Percentiles rank a stretch among this genome's conserved stretches.
Conservation (phyloP, 2,888 invertebrate genomes). For the Phlogophora meticulosa region DNA sequence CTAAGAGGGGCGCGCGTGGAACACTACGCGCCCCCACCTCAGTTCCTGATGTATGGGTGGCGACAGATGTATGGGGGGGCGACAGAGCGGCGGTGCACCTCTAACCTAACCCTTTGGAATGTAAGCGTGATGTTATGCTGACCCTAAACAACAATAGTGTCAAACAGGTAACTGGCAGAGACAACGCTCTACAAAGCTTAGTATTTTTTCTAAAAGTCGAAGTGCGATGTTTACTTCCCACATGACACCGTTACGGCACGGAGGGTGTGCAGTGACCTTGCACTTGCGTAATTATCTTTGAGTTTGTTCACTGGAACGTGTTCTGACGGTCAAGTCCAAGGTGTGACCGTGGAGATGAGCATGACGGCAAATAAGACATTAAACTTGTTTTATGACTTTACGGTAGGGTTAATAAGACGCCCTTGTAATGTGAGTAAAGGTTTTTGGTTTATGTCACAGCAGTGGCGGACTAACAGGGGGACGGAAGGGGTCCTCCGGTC, state of each 20-base stretch:
- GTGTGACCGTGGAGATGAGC: conserved; percentile 14
- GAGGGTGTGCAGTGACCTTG: conserved; percentile 59
- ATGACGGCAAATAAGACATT: conserved; percentile 35
- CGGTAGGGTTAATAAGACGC: not conserved
- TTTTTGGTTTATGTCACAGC: not conserved
- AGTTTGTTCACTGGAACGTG: conserved; percentile 57
- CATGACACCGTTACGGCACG: conserved; percentile 20
- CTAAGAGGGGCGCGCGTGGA: too few species aligned
- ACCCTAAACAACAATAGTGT: too few species aligned
- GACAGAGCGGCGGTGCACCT: too few species aligned
- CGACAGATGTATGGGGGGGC: too few species aligned
- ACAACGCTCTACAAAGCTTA: too few species aligned
- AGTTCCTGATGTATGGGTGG: too few species aligned
- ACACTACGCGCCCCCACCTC: too few species aligned
- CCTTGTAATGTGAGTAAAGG: not conserved
- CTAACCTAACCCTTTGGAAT: too few species aligned
- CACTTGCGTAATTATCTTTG: conserved; percentile 42
- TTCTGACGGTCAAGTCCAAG: conserved; percentile 50
- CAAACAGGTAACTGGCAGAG: too few species aligned
- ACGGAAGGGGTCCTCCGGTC: too few species aligned
- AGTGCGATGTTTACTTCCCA: conserved; percentile 11
- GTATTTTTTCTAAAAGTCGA: too few species aligned
- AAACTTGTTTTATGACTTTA: conserved; percentile 21
- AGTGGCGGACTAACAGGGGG: not conserved
- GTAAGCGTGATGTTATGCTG: too few species aligned